phyloP scores from a whole-genome alignment of 2,113 vertebrate genomes.

The Scartelaos histophorus region DNA sequence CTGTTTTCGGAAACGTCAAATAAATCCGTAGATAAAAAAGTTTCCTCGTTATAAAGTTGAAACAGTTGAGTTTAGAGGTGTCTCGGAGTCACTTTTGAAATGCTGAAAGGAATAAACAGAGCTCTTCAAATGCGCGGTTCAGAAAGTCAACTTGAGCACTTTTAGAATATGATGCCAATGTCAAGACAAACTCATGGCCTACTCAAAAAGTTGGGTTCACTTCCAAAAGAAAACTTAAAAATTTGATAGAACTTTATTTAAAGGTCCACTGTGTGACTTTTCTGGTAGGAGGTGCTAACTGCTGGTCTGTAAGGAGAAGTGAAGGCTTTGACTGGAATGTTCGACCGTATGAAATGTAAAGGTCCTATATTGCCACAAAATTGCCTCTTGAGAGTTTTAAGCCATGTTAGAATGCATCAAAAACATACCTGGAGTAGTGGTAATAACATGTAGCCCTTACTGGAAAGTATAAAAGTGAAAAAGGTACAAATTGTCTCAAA shows the following conservation, averaged over 20 bases:
- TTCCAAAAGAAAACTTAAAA: constrained; percentile 8
- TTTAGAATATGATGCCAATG: constrained; percentile 16
- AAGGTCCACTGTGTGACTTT: background rate
- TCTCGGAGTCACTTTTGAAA: constrained; percentile 7
- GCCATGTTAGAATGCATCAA: too few relatives aligned
- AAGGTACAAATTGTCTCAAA: too few relatives aligned
- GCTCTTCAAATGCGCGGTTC: constrained; percentile 6
- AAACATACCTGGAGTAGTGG: too few relatives aligned
- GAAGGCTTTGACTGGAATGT: background rate
- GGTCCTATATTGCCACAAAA: too few relatives aligned
- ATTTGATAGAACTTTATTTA: background rate
- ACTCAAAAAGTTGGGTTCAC: background rate
- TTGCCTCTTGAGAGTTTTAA: too few relatives aligned
- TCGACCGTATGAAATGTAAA: background rate
- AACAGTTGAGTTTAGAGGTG: background rate
- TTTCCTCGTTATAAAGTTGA: constrained; percentile 12
- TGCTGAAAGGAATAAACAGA: background rate
- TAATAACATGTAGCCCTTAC: too few relatives aligned
- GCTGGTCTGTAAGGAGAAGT: background rate
- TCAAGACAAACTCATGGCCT: constrained; percentile 9
- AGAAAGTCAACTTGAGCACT: constrained; percentile 1
- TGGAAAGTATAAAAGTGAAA: too few relatives aligned
- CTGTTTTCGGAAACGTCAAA: background rate
- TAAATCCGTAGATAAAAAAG: background rate
- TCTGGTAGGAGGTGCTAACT: background rate